A percentile compares a stretch with the other conserved stretches of the same genome.
Conservation (phyloP, 2,797 vertebrate species). For the Ctenopoma multispine region DNA sequence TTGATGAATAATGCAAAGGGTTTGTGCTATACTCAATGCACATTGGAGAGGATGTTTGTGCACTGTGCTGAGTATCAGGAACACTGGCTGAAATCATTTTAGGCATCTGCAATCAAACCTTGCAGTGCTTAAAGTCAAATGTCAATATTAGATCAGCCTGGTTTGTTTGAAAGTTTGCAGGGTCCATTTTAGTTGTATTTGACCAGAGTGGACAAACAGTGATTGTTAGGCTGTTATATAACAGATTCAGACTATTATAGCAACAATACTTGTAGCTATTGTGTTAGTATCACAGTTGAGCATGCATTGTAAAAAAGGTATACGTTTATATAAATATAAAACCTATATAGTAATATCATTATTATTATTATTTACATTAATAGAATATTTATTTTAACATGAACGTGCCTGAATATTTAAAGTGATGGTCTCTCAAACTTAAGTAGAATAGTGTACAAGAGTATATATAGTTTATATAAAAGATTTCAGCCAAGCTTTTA, state of each 20-base stretch:
- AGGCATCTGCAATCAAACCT: slow-evolving; percentile 29
- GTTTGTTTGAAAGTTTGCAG: slow-evolving; percentile 39
- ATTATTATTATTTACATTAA: too few species aligned
- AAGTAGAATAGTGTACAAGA: too few species aligned
- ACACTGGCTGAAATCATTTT: slow-evolving; percentile 30
- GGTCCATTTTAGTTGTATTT: slow-evolving; percentile 38
- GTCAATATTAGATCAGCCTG: slow-evolving; percentile 50
- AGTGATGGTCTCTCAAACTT: too few species aligned
- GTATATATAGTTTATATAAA: slow-evolving; percentile 1
- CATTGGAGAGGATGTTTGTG: slow-evolving; percentile 45
- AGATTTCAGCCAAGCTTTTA: slow-evolving; percentile 2
- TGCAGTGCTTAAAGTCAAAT: slow-evolving; percentile 44
- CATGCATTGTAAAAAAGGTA: too few species aligned
- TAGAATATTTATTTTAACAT: too few species aligned
- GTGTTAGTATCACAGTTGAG: slow-evolving; percentile 39
- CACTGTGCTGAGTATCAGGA: slow-evolving; percentile 18
- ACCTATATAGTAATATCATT: too few species aligned
- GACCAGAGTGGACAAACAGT: slow-evolving; percentile 29
- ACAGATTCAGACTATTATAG: slow-evolving; percentile 22
- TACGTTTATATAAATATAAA: too few species aligned
- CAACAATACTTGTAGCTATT: slow-evolving; percentile 44
- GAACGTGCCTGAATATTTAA: too few species aligned
- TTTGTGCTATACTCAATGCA: slow-evolving; percentile 4
- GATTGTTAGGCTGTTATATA: background rate
- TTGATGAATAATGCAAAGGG: slow-evolving; percentile 63